Base-by-base conservation (phyloP, 2,797 vertebrate genomes). In the Melopsittacus undulatus region DNA sequence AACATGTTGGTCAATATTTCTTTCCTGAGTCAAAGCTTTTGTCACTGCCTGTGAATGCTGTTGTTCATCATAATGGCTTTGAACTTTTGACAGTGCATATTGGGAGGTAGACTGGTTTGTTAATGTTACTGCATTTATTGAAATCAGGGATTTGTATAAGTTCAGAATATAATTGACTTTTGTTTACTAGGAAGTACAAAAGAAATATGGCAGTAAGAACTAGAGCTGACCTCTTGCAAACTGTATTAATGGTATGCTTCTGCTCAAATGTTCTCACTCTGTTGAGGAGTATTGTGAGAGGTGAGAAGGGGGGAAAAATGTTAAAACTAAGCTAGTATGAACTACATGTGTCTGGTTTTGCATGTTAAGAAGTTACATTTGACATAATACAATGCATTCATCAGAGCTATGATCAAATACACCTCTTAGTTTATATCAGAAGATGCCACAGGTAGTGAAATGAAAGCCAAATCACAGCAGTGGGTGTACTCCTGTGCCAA, bases 61-160 rank as follows among this genome's bases (percentile, higher is more conserved):
- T 45, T 94, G 89, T 94, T 90, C 75, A 18, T 91, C 70, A 27
- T 85, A 79, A 96, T 87, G 92, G 88, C 89, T 97, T 94, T 96
- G 95, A 96, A 95, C 90, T 96, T 79, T 68, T 90, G 91, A 42
- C 86, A 83, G 81, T 40, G 67, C 62, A 3, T 86, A 56, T 92
- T 91, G 84, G 79, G 76, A 87, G 61, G 74, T 59, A 93, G 75
- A 86, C 94, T 92, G 90, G 83, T 85, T 89, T 54, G 78, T 93
- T 96, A 92, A 95, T 95, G 87, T 76, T 91, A 77, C 32, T 93
- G 79, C 82, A n/a, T 86, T 76, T 90, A 89, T 80, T 96, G 89
- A 89, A 94, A 92, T 82, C 13, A 9, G 45, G 73, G 57, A 89
- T 94, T 95, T 84, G 72, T 85, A 0, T 38, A 49, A 70, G 66